These are phyloP conservation scores for Scaptodrosophila latifasciaeformis DNA, from an alignment of 2,888 invertebrate species.

Conservation along the genomic window DNA sequence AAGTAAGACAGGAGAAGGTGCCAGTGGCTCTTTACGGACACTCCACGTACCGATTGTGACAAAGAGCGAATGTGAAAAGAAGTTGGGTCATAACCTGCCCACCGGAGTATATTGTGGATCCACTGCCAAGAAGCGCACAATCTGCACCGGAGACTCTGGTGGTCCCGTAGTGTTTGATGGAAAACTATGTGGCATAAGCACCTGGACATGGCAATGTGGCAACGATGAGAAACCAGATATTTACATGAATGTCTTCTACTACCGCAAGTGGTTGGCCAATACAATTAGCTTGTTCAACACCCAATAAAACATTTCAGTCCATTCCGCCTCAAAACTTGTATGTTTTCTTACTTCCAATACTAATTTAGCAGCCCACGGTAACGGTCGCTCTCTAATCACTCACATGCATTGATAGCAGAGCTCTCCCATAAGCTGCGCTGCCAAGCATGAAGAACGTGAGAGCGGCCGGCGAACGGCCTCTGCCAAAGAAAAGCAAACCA, in stretches of 20 bases:
- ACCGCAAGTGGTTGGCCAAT: conserved; percentile 6
- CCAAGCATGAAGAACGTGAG: conserved; percentile 27
- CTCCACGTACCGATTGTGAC: conserved; percentile 20
- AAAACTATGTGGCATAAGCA: conserved; percentile 34
- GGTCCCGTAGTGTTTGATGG: conserved; percentile 24
- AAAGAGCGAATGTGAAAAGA: conserved; percentile 1
- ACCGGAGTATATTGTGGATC: conserved; percentile 30
- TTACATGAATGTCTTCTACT: conserved; percentile 25
- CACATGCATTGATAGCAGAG: background rate
- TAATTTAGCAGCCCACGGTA: no score
- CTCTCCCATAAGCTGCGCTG: conserved; percentile 15
- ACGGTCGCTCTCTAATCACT: conserved; percentile 2
- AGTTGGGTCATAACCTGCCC: conserved; percentile 24
- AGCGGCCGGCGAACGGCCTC: background rate
- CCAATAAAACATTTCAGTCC: no score
- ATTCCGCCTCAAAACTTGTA: no score
- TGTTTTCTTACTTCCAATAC: no score
- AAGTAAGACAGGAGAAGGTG: background rate
- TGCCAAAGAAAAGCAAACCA: conserved; percentile 15
- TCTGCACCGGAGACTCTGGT: conserved; percentile 43
- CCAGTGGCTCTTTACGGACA: background rate
- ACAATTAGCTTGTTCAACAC: no score
- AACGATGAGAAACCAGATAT: conserved; percentile 27
- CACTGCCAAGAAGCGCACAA: conserved; percentile 14
- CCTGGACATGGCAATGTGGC: conserved; percentile 33